Base-by-base conservation (phyloP, 2,113 vertebrate species). In the Saguinus imperator region DNA sequence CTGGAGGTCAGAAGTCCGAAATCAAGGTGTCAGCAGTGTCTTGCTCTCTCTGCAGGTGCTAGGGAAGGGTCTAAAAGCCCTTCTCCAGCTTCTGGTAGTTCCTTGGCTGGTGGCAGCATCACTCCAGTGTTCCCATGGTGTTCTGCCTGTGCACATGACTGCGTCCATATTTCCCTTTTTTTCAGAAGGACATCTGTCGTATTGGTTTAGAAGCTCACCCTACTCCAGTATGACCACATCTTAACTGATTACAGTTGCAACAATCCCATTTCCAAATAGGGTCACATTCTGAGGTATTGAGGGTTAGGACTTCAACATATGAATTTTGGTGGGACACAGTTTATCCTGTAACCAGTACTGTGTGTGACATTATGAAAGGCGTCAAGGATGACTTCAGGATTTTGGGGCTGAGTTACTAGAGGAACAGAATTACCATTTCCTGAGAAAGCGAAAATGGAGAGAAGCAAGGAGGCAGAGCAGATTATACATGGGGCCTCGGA, bases 401-500 rank as follows among this genome's bases (percentile, higher is more conserved):
- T 66, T 64, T 95, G 18, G 21, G 40, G 14, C 50, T 61, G 29
- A 37, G 16, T 12, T 25, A 14, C 21, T n/a, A 76, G 40, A 50
- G 80, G 27, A 79, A 27, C 66, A 50, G 27, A 85, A 37, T 64
- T 72, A 37, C 12, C n/a, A 21, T 89, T 94, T n/a, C 1, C 11
- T 86, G 40, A 27, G 73, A 75, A 73, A 89, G 13, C 7, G 12
- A 27, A 75, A 29, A 40, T 10, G n/a, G 12, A 21, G 6, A 58
- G 0, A 12, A 80, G 13, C 50, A 14, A 32, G 2, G 23, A 1
- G 2, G 6, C 27, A 9, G 76, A 32, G 7, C 8, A 43, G 37
- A 21, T 83, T 12, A 43, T 25, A 14, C 8, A 0, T 4, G 20
- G 14, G 21, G 1, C 20, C 14, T 20, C 0, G 0, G 11, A 16